These are phyloP conservation scores for Mya arenaria DNA, from an alignment of 1,140 invertebrate species.

Conservation along the genomic window DNA sequence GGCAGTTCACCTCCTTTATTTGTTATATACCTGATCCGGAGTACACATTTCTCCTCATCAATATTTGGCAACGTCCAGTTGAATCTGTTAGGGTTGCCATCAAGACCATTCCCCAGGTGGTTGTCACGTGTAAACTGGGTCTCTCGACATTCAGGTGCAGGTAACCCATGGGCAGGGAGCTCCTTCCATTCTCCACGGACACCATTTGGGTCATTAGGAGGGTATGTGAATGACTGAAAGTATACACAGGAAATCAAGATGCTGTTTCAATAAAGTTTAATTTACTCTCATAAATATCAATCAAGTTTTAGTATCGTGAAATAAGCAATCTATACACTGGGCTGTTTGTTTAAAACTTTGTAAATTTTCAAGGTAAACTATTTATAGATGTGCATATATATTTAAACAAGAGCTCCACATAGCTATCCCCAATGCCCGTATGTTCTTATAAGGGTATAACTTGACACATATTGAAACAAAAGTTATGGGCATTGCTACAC, in stretches of 20 bases:
- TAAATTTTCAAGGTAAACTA: too few relatives aligned
- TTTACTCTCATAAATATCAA: too few relatives aligned
- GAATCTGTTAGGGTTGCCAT: slow-evolving; percentile 73
- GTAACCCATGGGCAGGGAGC: slow-evolving; percentile 73
- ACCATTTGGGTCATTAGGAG: slow-evolving; percentile 63
- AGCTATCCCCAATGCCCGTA: too few relatives aligned
- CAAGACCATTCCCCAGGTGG: slow-evolving; percentile 79
- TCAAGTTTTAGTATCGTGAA: too few relatives aligned
- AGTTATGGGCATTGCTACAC: too few relatives aligned
- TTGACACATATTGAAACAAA: too few relatives aligned
- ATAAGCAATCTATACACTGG: too few relatives aligned
- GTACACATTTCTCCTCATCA: slow-evolving; percentile 74
- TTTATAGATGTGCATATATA: too few relatives aligned
- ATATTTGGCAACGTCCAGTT: slow-evolving; percentile 80
- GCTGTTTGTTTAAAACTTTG: too few relatives aligned
- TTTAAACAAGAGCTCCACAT: too few relatives aligned
- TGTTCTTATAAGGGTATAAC: too few relatives aligned
- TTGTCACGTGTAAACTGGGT: slow-evolving; percentile 79
- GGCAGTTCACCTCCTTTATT: too few relatives aligned
- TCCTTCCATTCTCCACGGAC: slow-evolving; percentile 74
- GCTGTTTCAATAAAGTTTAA: background rate
- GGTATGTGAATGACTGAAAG: slow-evolving; percentile 66
- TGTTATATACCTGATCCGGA: slow-evolving; percentile 77
- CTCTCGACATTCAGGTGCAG: slow-evolving; percentile 77
- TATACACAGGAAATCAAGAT: background rate